Percentiles rank a stretch among this genome's conserved stretches.
phyloP scores from a whole-genome alignment of 1,140 invertebrate species.

The Bicyclus anynana region DNA sequence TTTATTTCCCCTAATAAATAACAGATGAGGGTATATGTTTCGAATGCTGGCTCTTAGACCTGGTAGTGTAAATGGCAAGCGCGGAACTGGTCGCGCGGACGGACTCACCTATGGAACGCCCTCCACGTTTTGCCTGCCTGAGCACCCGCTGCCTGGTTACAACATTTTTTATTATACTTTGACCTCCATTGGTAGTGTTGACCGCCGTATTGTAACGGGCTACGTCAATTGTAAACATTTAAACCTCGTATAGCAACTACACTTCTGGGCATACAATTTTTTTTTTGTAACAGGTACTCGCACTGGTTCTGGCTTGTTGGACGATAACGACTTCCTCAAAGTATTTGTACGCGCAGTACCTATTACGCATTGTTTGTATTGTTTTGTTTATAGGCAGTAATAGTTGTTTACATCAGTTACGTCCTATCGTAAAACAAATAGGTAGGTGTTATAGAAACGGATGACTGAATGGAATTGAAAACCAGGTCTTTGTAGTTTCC shows the following conservation, averaged over 20 bases:
- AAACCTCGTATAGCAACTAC: background rate
- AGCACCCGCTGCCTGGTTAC: constrained; percentile 20
- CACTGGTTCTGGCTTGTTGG: background rate
- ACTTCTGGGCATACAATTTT: background rate
- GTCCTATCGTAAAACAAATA: too few relatives aligned
- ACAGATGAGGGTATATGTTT: too few relatives aligned
- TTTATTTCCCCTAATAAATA: too few relatives aligned
- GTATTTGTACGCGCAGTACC: background rate
- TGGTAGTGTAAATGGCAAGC: constrained; percentile 48
- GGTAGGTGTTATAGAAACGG: too few relatives aligned
- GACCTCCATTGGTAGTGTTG: constrained; percentile 34
- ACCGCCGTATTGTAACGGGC: constrained; percentile 15
- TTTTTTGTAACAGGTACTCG: background rate
- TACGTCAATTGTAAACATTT: constrained; percentile 1
- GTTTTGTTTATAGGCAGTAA: background rate
- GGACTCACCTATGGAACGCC: constrained; percentile 18
- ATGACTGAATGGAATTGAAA: too few relatives aligned
- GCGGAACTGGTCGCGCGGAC: constrained; percentile 34
- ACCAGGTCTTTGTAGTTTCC: too few relatives aligned
- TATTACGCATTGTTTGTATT: background rate
- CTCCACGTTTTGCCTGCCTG: constrained; percentile 31
- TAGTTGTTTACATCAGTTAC: background rate
- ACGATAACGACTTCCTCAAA: background rate
- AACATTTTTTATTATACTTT: constrained; percentile 31
- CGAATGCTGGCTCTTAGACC: too few relatives aligned